These are phyloP conservation scores for Phoxinus phoxinus DNA, from an alignment of 2,113 vertebrate species.

Conservation along the genomic window DNA sequence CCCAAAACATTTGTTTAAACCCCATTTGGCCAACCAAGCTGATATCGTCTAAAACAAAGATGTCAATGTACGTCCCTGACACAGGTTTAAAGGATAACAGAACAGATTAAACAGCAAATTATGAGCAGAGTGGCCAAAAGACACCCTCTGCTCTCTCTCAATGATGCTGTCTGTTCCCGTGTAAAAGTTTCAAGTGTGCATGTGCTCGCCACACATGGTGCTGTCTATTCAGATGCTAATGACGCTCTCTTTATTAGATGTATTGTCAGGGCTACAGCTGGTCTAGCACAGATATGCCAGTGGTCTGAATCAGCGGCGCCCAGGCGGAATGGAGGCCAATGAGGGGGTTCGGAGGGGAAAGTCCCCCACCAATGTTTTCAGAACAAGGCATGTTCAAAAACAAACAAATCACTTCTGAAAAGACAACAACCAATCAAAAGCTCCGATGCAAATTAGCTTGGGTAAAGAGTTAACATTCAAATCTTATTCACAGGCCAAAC, in stretches of 20 bases:
- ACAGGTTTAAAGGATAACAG: constrained; percentile 4
- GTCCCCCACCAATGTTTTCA: constrained; percentile 53
- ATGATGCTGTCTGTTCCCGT: constrained; percentile 61
- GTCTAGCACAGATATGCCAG: constrained; percentile 76
- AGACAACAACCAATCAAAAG: constrained; percentile 37
- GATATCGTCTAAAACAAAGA: neutral
- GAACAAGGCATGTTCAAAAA: constrained; percentile 51
- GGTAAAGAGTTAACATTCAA: constrained; percentile 27
- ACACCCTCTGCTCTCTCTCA: constrained; percentile 55
- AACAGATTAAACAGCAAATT: constrained; percentile 50
- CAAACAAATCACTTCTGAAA: constrained; percentile 44
- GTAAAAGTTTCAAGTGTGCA: constrained; percentile 66
- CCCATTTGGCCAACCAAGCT: neutral
- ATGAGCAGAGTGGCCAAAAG: constrained; percentile 63
- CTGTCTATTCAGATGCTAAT: constrained; percentile 79
- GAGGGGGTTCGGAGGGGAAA: constrained; percentile 55
- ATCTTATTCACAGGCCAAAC: neutral
- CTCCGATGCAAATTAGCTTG: neutral
- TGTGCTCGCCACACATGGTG: constrained; percentile 76
- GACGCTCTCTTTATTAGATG: constrained; percentile 73
- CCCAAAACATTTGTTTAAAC: constrained; percentile 19
- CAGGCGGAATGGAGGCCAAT: constrained; percentile 54
- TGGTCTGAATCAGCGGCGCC: constrained; percentile 71
- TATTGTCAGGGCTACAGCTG: constrained; percentile 83
- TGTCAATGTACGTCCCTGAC: neutral